Conservation (phyloP, 2,888 invertebrate genomes). For the Willowsia nigromaculata region DNA sequence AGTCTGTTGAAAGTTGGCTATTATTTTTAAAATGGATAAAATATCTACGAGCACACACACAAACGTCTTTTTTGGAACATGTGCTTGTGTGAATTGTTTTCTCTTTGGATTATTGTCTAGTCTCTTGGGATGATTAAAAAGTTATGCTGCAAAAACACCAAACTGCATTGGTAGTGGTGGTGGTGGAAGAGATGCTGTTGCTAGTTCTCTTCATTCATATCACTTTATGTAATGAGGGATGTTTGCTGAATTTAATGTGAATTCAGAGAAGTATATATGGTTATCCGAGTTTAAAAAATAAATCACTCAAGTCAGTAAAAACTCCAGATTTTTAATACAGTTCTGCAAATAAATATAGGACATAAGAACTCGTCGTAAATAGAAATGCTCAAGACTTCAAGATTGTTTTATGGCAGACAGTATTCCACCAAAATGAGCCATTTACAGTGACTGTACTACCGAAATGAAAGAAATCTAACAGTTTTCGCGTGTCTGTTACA, state of each 20-base stretch:
- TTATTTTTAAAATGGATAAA: slow-evolving; percentile 34
- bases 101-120: slow-evolving; percentile 39
- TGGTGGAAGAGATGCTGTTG: not conserved
- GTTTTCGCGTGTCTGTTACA: not conserved
- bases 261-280: not conserved
- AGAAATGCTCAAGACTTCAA: not conserved
- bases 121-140: slow-evolving; percentile 56
- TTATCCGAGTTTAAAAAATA: slow-evolving; percentile 5
- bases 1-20: slow-evolving; percentile 2
- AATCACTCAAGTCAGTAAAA: not conserved
- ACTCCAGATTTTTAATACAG: not conserved
- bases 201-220: not conserved
- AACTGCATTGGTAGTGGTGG: not conserved
- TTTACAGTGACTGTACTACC: not conserved
- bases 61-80: slow-evolving; percentile 36
- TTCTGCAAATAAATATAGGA: not conserved
- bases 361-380: not conserved
- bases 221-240: slow-evolving; percentile 27
- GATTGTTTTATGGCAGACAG: slow-evolving; percentile 5
- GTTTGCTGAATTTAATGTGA: slow-evolving; percentile 36
- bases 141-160: slow-evolving; percentile 28
- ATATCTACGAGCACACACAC: not conserved
- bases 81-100: slow-evolving; percentile 39
- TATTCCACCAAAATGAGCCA: slow-evolving; percentile 8
- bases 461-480: not conserved